Evolutionary conservation across 2,888 invertebrate species (phyloP).

Genomic region (Punctoribates punctum): DNA sequence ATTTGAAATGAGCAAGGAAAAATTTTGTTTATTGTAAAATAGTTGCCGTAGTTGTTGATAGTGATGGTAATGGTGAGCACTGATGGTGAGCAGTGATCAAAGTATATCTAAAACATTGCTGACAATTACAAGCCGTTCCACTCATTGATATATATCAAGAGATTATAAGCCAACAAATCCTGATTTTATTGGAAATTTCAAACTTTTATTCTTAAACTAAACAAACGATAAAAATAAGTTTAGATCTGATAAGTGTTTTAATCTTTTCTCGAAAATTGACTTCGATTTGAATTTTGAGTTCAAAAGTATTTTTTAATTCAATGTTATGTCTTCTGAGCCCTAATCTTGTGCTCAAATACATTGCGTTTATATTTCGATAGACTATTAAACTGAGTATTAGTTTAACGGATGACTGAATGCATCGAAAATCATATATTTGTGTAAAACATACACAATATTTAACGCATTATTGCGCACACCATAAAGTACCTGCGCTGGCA

Average conservation of each 20-base stretch:
- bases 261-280: no score
- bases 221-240: no score
- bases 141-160: neutral
- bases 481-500: neutral
- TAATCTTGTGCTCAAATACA: slow-evolving; percentile 5
- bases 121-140: neutral
- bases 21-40: neutral
- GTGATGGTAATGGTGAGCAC: no score
- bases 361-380: neutral
- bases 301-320: neutral
- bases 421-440: slow-evolving; percentile 8
- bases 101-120: neutral
- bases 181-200: neutral
- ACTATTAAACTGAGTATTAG: neutral
- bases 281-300: neutral
- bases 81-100: no score
- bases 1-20: neutral
- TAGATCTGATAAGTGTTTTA: no score
- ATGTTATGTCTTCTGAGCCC: neutral
- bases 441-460: slow-evolving; percentile 28
- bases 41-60: neutral
- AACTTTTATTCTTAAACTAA: neutral
- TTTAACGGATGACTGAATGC: slow-evolving; percentile 12
- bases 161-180: neutral
- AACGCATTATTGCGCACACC: neutral